Evolutionary conservation across 2,797 vertebrate species (phyloP).

Genomic region (Vespertilio murinus): DNA sequence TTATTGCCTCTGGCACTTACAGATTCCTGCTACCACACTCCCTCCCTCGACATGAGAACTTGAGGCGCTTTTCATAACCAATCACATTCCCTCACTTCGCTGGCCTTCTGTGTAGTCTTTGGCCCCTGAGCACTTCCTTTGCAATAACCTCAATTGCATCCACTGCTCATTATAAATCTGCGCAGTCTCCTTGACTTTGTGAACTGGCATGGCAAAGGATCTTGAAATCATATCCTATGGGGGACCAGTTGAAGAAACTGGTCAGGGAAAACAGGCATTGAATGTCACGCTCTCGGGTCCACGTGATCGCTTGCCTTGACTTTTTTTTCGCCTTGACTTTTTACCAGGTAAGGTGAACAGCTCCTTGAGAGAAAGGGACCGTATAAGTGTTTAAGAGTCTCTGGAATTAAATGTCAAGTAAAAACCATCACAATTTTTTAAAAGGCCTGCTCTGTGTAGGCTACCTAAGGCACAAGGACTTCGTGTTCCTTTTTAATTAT

Average conservation of each 20-base stretch:
- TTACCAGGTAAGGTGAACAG: background rate
- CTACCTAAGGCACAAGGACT: background rate
- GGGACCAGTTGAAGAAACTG: background rate
- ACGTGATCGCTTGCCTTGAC: background rate
- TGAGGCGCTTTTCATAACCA: background rate
- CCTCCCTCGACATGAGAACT: background rate
- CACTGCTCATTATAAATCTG: background rate
- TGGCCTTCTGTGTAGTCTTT: background rate
- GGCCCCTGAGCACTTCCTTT: background rate
- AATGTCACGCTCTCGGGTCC: fast-evolving
- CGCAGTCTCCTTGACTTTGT: background rate
- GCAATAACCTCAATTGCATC: background rate
- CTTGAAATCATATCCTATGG: background rate
- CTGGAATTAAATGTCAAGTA: constrained; percentile 43
- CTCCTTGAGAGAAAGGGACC: background rate
- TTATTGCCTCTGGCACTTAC: background rate
- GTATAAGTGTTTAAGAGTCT: background rate
- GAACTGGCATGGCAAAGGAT: background rate
- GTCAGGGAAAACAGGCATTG: background rate
- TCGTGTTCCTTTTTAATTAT: constrained; percentile 22
- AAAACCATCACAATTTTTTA: background rate
- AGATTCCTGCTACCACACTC: background rate
- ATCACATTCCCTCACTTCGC: too few species aligned
- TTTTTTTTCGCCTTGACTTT: background rate
- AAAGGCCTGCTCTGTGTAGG: background rate